Conservation (phyloP, 2,113 vertebrate species). For the Pycnonotus jocosus region DNA sequence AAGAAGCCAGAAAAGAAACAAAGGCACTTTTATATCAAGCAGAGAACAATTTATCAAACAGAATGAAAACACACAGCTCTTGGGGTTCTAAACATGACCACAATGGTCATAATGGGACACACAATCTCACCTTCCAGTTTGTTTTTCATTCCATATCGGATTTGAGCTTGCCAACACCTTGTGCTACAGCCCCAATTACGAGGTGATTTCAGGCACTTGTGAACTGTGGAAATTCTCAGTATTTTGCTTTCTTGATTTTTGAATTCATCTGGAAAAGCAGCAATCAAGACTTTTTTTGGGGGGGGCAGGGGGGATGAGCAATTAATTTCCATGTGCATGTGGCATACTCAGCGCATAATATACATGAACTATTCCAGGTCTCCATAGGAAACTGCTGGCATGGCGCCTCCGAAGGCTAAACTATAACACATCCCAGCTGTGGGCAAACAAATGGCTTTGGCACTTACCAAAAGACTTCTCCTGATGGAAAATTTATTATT, state of each 20-base stretch:
- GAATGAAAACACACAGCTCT: neutral
- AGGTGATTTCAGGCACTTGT: neutral
- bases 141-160: neutral
- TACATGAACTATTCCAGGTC: neutral
- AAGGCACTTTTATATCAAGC: neutral
- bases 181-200: neutral
- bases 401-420: neutral
- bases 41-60: neutral
- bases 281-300: neutral
- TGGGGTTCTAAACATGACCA: accelerated
- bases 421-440: neutral
- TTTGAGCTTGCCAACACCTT: neutral
- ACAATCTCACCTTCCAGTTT: accelerated
- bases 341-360: neutral
- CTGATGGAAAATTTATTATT: slow-evolving; percentile 10
- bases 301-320: neutral
- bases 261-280: neutral
- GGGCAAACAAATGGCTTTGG: slow-evolving; percentile 38
- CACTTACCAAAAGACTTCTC: neutral
- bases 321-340: neutral
- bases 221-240: neutral
- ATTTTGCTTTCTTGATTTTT: neutral
- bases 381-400: slow-evolving; percentile 12
- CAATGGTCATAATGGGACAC: neutral
- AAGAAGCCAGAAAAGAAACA: neutral